phyloP scores from a whole-genome alignment of 1,140 invertebrate species.

The Pachypeltis micranthus region DNA sequence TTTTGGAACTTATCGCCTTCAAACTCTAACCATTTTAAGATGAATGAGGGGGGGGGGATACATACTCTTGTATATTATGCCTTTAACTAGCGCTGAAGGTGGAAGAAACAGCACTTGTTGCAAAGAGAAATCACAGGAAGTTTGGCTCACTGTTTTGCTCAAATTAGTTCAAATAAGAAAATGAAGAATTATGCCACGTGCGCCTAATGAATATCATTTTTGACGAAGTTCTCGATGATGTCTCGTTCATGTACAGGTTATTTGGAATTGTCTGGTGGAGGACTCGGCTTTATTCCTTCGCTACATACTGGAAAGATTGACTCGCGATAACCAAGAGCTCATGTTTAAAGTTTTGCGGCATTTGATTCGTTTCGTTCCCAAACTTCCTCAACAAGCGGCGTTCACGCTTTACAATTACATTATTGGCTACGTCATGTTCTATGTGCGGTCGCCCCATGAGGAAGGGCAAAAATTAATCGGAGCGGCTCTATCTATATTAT shows the following conservation, averaged over 20 bases:
- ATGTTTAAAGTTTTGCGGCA: slow-evolving; percentile 90
- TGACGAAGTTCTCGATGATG: no score
- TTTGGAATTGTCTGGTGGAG: slow-evolving; percentile 96
- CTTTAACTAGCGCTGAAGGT: no score
- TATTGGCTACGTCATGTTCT: slow-evolving; percentile 99
- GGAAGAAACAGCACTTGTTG: no score
- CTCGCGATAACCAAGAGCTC: slow-evolving; percentile 86
- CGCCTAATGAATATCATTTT: no score
- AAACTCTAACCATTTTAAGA: no score
- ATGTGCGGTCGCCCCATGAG: slow-evolving; percentile 88
- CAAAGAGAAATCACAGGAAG: no score
- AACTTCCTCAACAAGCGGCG: slow-evolving; percentile 91
- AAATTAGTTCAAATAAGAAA: no score
- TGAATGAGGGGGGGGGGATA: no score
- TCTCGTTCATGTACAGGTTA: slow-evolving; percentile 60
- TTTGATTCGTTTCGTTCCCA: slow-evolving; percentile 82
- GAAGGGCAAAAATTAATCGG: slow-evolving; percentile 86
- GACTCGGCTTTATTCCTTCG: slow-evolving; percentile 92
- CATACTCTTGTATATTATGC: no score
- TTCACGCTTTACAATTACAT: slow-evolving; percentile 99
- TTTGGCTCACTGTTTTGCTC: no score
- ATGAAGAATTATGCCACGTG: no score
- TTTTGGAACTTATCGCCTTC: no score
- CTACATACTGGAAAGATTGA: slow-evolving; percentile 91
- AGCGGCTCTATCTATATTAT: slow-evolving; percentile 83